phyloP scores from a whole-genome alignment of 2,888 invertebrate genomes.

The Artemia sinica region DNA sequence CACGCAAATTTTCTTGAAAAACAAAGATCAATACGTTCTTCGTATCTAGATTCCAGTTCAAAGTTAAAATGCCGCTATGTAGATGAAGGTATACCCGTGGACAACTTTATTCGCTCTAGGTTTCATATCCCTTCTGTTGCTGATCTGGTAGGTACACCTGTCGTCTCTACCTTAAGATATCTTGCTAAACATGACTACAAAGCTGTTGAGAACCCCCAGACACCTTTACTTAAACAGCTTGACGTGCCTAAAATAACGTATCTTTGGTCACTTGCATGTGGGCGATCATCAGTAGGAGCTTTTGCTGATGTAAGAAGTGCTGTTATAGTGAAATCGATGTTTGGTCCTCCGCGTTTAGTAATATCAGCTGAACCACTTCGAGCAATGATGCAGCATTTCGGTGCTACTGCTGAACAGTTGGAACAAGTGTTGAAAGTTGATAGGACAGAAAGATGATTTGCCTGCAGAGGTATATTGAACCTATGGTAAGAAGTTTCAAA shows the following conservation, averaged over 20 bases:
- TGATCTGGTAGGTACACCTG: slow-evolving; percentile 1
- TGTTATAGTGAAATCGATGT: background rate
- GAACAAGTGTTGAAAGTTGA: slow-evolving; percentile 11
- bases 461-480: too few species aligned
- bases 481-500: too few species aligned
- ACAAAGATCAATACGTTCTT: background rate
- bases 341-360: background rate
- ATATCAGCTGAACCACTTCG: slow-evolving; percentile 11
- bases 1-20: background rate
- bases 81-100: background rate
- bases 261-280: slow-evolving; percentile 1
- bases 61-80: background rate
- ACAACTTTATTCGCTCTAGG: background rate
- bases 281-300: background rate
- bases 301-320: background rate
- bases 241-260: background rate
- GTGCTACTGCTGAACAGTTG: slow-evolving; percentile 9
- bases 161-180: background rate
- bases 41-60: background rate
- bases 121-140: background rate
- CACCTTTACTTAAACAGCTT: background rate
- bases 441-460: background rate
- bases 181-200: background rate
- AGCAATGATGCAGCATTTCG: background rate
- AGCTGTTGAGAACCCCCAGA: background rate